Conservation (phyloP, 2,113 vertebrate genomes). For the Saccopteryx bilineata region DNA sequence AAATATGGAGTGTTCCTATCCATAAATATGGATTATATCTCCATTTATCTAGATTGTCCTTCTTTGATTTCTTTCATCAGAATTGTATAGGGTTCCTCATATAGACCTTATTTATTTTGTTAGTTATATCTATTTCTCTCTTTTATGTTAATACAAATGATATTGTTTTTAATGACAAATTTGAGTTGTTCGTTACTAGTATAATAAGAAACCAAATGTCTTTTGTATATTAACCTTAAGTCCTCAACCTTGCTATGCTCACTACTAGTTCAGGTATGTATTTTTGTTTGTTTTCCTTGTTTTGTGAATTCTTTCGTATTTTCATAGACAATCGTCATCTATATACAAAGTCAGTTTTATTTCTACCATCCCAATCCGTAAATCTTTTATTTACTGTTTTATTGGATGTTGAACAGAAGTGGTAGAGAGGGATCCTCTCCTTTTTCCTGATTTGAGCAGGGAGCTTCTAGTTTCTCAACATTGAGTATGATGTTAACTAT, state of each 20-base stretch:
- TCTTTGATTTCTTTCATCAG: background rate
- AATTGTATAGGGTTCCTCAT: background rate
- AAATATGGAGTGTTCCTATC: background rate
- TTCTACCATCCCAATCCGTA: background rate
- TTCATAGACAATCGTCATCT: background rate
- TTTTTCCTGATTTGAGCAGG: background rate
- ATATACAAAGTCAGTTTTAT: background rate
- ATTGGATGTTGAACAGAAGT: background rate
- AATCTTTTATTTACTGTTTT: background rate
- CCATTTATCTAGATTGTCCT: background rate
- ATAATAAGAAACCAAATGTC: background rate
- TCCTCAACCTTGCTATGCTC: background rate
- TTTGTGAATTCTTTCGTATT: background rate
- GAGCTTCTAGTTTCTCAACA: background rate
- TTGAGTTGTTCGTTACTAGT: background rate
- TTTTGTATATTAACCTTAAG: background rate
- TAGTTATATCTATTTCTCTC: background rate
- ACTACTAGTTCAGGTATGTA: background rate
- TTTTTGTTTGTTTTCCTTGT: background rate
- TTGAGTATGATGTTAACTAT: background rate
- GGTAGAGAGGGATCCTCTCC: background rate
- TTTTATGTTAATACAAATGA: conserved; percentile 30
- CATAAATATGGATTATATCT: background rate
- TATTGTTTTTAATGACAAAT: background rate
- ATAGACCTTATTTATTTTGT: background rate